Conservation (phyloP, 2,797 vertebrate genomes). For the Antennarius maculatus region DNA sequence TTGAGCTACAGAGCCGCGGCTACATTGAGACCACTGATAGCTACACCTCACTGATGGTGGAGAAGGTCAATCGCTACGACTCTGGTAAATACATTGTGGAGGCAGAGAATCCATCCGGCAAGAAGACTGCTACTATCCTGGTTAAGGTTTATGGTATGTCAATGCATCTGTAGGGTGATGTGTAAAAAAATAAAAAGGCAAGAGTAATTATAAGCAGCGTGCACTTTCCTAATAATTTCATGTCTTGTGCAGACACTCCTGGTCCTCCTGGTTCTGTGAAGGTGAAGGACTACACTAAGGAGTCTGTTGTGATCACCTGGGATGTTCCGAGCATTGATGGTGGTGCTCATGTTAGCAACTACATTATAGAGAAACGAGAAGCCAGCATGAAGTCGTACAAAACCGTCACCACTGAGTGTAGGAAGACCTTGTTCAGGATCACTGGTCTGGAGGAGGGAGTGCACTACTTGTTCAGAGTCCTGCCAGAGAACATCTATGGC, state of each 20-base stretch:
- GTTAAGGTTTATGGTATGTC: conserved; percentile 97
- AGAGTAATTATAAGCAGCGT: neutral
- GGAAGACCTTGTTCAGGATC: conserved; percentile 93
- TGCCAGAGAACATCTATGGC: conserved; percentile 98
- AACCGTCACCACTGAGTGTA: conserved; percentile 96
- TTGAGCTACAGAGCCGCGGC: conserved; percentile 91
- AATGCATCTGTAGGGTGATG: neutral
- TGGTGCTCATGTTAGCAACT: conserved; percentile 95
- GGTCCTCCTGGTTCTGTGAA: conserved; percentile 92
- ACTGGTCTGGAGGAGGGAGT: conserved; percentile 90
- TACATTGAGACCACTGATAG: conserved; percentile 95
- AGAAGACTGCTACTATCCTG: conserved; percentile 91
- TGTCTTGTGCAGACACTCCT: conserved; percentile 88
- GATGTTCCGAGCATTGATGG: conserved; percentile 94
- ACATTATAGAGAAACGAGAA: conserved; percentile 96
- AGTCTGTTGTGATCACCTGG: conserved; percentile 98
- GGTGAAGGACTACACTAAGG: conserved; percentile 96
- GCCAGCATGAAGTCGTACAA: conserved; percentile 97
- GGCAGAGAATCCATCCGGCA: conserved; percentile 98
- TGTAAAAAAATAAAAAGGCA: neutral
- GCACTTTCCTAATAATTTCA: too few relatives aligned
- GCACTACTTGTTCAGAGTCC: conserved; percentile 96
- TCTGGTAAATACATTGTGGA: conserved; percentile 97
- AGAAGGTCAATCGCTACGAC: conserved; percentile 95
- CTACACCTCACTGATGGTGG: conserved; percentile 89